Percentiles rank a stretch among this genome's conserved stretches.
phyloP scores from a whole-genome alignment of 2,888 invertebrate genomes.

The Drosophila pseudotakahashii region DNA sequence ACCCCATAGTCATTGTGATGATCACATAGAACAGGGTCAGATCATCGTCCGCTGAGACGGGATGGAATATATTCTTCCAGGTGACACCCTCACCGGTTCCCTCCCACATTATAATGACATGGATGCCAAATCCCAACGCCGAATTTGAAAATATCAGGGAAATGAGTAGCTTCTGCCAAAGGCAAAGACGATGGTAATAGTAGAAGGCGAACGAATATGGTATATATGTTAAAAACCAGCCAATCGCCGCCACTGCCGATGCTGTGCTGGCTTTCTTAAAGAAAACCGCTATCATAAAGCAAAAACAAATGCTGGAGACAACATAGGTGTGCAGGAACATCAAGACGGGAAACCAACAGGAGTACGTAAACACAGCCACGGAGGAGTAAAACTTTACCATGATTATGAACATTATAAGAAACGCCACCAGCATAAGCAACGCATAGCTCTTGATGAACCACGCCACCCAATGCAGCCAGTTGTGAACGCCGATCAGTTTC shows the following conservation, averaged over 20 bases:
- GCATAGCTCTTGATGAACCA: slow-evolving; percentile 92
- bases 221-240: slow-evolving; percentile 89
- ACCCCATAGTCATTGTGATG: slow-evolving; percentile 86
- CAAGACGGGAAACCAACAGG: slow-evolving; percentile 88
- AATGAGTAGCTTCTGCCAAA: slow-evolving; percentile 86
- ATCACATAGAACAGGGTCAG: slow-evolving; percentile 89
- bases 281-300: slow-evolving; percentile 90
- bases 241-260: slow-evolving; percentile 89
- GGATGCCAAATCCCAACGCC: slow-evolving; percentile 91
- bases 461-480: slow-evolving; percentile 92
- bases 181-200: slow-evolving; percentile 87
- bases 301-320: slow-evolving; percentile 89
- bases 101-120: slow-evolving; percentile 87
- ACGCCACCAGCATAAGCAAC: slow-evolving; percentile 87
- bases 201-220: slow-evolving; percentile 89
- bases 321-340: slow-evolving; percentile 89
- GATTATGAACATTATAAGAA: slow-evolving; percentile 20
- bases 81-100: slow-evolving; percentile 87
- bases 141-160: slow-evolving; percentile 89
- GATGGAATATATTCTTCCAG: slow-evolving; percentile 85
- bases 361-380: slow-evolving; percentile 86
- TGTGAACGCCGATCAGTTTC: slow-evolving; percentile 94
- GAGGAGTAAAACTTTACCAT: slow-evolving; percentile 11
- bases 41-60: slow-evolving; percentile 87
- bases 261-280: slow-evolving; percentile 92